Evolutionary conservation across 2,888 invertebrate species (phyloP).

Genomic region (Sycophila texana): DNA sequence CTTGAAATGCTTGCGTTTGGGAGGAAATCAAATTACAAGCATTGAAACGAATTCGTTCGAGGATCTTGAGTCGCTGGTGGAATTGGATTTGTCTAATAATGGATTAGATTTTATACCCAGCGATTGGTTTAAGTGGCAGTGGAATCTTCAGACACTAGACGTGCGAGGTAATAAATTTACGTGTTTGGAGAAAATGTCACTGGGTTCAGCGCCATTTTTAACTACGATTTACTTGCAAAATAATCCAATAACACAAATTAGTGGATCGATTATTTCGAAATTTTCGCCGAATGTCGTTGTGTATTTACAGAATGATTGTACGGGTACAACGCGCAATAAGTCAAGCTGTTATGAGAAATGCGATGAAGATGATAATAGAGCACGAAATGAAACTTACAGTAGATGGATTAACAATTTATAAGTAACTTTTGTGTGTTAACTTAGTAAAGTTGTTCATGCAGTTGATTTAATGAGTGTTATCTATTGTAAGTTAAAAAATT

Average conservation of each 20-base stretch:
- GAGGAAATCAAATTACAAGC: slow-evolving; percentile 60
- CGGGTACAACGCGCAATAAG: neutral
- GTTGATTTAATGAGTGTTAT: no score
- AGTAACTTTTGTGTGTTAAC: neutral
- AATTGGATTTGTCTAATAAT: slow-evolving; percentile 61
- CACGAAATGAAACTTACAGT: slow-evolving; percentile 46
- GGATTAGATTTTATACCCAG: slow-evolving; percentile 56
- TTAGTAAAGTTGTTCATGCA: neutral
- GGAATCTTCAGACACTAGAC: slow-evolving; percentile 59
- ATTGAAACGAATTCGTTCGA: slow-evolving; percentile 60
- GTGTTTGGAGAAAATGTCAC: slow-evolving; percentile 59
- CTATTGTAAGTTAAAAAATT: no score
- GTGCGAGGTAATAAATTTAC: slow-evolving; percentile 60
- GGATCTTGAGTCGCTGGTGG: slow-evolving; percentile 50
- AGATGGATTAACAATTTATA: slow-evolving; percentile 53
- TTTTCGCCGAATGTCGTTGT: slow-evolving; percentile 60
- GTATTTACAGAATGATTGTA: slow-evolving; percentile 60
- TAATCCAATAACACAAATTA: slow-evolving; percentile 60
- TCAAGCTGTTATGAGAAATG: slow-evolving; percentile 57
- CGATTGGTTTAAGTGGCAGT: slow-evolving; percentile 55
- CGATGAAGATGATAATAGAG: slow-evolving; percentile 8
- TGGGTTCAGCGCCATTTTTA: slow-evolving; percentile 59
- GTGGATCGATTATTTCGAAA: slow-evolving; percentile 51
- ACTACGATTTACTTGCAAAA: slow-evolving; percentile 62
- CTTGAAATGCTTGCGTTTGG: slow-evolving; percentile 62